A percentile compares a stretch with the other conserved stretches of the same genome.
These are phyloP conservation scores for Cardiocondyla obscurior DNA, from an alignment of 1,140 invertebrate species.

Conservation along the genomic window DNA sequence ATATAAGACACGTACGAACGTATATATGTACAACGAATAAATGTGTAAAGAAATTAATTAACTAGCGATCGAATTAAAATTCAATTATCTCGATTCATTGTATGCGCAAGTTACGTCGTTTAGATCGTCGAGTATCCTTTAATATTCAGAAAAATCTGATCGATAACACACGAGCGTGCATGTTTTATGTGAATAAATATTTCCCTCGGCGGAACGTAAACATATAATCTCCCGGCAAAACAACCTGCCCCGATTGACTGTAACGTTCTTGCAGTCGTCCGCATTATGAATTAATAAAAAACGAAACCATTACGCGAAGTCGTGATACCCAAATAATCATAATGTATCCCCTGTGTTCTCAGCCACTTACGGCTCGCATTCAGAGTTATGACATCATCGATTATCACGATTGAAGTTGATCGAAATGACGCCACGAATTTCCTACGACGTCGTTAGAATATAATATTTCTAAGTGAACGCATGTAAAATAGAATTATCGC, in stretches of 20 bases:
- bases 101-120: no score
- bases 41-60: no score
- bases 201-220: not conserved
- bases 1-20: no score
- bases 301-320: not conserved
- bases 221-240: not conserved
- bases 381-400: constrained; percentile 64
- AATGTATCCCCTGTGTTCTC: not conserved
- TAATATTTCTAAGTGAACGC: no score
- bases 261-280: not conserved
- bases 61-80: not conserved
- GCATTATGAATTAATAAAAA: constrained; percentile 37
- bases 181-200: not conserved
- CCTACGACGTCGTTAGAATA: not conserved
- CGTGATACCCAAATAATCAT: constrained; percentile 7
- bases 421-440: constrained; percentile 18
- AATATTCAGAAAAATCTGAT: constrained; percentile 8
- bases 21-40: not conserved
- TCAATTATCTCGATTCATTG: not conserved
- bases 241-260: not conserved
- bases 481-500: no score
- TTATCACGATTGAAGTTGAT: constrained; percentile 51
- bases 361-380: not conserved
- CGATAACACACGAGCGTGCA: not conserved
- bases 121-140: no score